Base-by-base conservation (phyloP, 2,797 vertebrate genomes). In the Eulemur rubriventer region DNA sequence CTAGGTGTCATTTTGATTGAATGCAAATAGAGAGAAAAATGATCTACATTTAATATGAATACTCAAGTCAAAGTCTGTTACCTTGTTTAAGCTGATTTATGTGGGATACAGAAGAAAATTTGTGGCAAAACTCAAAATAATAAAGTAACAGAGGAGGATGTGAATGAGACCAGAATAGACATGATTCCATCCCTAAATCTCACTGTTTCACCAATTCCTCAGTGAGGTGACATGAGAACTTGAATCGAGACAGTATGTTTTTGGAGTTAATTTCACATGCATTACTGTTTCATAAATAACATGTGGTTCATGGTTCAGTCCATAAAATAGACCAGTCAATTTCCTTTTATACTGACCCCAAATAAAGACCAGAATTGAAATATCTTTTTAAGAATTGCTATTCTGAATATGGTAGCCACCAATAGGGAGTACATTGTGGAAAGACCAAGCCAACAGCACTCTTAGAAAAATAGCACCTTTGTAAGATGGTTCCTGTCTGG, bases 221-320 rank as follows among this genome's bases (percentile, higher is more conserved):
- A n/a, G 24, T 55, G 26, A 86, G 7, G 2, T 69, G 38, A 18
- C 1, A 22, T 9, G 72, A 41, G 82, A 67, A 61, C 55, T 38
- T 91, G 8, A 26, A 70, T 43, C 4, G 30, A n/a, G 33, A 75
- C 22, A 75, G 26, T 3, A 16, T 33, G 38, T 26, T n/a, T 88
- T 85, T 24, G 28, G 69, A 70, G 10, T 89, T 79, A 79, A 79
- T 82, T 38, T 83, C 57, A 57, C 10, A 76, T 30, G 35, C 1
- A 33, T 85, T 65, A 59, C 87, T 89, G 35, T 52, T 85, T 75
- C 26, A 73, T 72, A 94, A 78, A 50, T 91, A 89, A 91, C 69
- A 24, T 2, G 24, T 79, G 33, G 28, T 38, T 95, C 11, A 76
- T 1, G 8, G 55, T 57, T 9, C 55, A 57, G 33, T 75, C 43